These are phyloP conservation scores for Bradypodion ventrale DNA, from an alignment of 2,797 vertebrate species.

Conservation along the genomic window DNA sequence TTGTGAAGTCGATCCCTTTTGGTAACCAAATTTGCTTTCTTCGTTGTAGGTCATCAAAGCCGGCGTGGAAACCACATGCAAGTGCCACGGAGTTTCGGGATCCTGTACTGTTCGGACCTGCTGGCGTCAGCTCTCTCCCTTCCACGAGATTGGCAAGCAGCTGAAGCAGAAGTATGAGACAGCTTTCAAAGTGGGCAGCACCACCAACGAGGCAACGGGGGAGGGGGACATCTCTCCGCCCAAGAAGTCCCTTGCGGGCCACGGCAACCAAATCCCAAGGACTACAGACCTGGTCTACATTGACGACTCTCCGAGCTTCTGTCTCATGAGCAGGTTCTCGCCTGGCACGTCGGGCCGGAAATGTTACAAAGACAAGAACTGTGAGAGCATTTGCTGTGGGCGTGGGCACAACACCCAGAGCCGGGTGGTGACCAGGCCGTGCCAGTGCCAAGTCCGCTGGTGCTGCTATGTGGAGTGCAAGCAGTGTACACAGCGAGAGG, in stretches of 20 bases:
- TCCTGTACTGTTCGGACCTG: conserved; percentile 97
- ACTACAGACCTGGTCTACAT: conserved; percentile 95
- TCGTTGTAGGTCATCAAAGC: conserved; percentile 91
- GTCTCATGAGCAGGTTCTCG: conserved; percentile 90
- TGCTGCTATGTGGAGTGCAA: conserved; percentile 99
- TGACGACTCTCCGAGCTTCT: conserved; percentile 98
- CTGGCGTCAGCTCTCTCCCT: conserved; percentile 96
- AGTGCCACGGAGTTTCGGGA: conserved; percentile 96
- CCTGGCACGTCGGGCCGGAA: conserved; percentile 91
- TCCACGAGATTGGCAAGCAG: conserved; percentile 96
- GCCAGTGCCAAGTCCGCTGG: conserved; percentile 99
- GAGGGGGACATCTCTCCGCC: conserved; percentile 91
- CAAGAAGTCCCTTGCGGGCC: conserved; percentile 76
- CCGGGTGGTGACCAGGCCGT: conserved; percentile 92
- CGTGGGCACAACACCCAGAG: conserved; percentile 98
- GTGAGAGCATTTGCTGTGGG: conserved; percentile 96
- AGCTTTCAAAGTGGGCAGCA: conserved; percentile 92
- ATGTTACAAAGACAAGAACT: conserved; percentile 99
- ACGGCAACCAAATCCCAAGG: conserved; percentile 89
- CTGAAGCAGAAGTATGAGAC: conserved; percentile 96
- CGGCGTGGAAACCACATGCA: conserved; percentile 96
- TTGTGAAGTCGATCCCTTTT: not conserved
- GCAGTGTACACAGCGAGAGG: conserved; percentile 96
- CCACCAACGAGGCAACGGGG: conserved; percentile 94
- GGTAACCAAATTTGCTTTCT: not conserved